phyloP scores from a whole-genome alignment of 2,113 vertebrate species.

The Pongo abelii region DNA sequence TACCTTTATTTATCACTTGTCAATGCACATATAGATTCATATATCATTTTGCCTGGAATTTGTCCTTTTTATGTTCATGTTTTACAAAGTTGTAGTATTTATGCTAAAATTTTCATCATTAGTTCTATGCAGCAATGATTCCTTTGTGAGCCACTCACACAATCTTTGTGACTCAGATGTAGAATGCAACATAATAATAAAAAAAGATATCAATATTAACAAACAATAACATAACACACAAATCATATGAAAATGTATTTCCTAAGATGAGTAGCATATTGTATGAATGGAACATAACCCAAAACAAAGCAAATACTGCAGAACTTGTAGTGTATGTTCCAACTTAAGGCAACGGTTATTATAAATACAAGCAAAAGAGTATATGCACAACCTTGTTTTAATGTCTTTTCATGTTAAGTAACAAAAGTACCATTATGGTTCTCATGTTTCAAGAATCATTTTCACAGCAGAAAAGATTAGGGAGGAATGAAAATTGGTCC shows the following conservation, averaged over 20 bases:
- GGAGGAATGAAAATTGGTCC: not conserved
- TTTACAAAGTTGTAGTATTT: not conserved
- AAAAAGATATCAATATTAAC: not conserved
- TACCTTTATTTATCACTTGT: not conserved
- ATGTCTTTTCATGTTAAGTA: not conserved
- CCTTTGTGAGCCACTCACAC: not conserved
- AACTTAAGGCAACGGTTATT: not conserved
- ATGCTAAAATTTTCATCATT: not conserved
- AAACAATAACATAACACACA: not conserved
- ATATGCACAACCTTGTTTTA: accelerated
- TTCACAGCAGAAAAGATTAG: no score
- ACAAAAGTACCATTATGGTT: not conserved
- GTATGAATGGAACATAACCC: not conserved
- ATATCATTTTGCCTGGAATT: not conserved
- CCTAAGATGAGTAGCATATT: not conserved
- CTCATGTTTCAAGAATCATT: not conserved
- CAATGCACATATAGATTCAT: not conserved
- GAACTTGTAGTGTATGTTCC: not conserved
- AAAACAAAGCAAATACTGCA: not conserved
- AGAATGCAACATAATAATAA: not conserved
- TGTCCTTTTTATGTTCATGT: not conserved
- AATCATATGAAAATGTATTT: not conserved
- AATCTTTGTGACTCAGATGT: not conserved
- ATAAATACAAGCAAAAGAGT: not conserved
- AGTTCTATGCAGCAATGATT: not conserved